Evolutionary conservation across 2,797 vertebrate species (phyloP).

Genomic region (Hemibagrus guttatus): DNA sequence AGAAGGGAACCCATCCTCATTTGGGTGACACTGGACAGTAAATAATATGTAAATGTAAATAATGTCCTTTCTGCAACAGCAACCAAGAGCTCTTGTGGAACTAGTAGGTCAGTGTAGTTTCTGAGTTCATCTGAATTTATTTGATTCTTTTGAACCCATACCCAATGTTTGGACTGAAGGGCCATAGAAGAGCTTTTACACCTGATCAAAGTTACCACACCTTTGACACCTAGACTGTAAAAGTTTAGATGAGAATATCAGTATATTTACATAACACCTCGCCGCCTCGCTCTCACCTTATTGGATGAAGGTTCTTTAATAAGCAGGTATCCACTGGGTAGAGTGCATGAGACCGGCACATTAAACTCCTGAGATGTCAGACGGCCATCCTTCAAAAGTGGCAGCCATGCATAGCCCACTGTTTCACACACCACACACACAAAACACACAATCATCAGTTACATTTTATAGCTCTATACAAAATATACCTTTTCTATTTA

Average conservation of each 20-base stretch:
- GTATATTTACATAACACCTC: neutral
- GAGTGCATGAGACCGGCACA: constrained; percentile 84
- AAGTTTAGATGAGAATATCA: no score
- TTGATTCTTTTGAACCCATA: neutral
- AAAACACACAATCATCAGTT: neutral
- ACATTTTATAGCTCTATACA: neutral
- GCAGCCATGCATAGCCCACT: constrained; percentile 98
- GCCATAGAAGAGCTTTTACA: neutral
- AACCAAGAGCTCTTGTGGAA: no score
- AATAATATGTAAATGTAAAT: no score
- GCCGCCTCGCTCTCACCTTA: constrained; percentile 78
- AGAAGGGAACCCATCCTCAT: no score
- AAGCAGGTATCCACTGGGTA: constrained; percentile 87
- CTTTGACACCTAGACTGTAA: neutral
- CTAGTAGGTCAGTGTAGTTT: no score
- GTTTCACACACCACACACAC: constrained; percentile 18
- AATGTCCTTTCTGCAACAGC: no score
- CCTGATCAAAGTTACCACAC: neutral
- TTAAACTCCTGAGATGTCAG: constrained; percentile 89
- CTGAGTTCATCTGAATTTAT: neutral
- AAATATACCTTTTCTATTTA: neutral
- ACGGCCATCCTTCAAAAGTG: constrained; percentile 87
- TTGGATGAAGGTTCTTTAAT: constrained; percentile 83
- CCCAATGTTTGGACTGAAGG: neutral
- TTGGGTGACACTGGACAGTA: no score